These are phyloP conservation scores for Gopherus evgoodei DNA, from an alignment of 2,113 vertebrate genomes.

Conservation along the genomic window DNA sequence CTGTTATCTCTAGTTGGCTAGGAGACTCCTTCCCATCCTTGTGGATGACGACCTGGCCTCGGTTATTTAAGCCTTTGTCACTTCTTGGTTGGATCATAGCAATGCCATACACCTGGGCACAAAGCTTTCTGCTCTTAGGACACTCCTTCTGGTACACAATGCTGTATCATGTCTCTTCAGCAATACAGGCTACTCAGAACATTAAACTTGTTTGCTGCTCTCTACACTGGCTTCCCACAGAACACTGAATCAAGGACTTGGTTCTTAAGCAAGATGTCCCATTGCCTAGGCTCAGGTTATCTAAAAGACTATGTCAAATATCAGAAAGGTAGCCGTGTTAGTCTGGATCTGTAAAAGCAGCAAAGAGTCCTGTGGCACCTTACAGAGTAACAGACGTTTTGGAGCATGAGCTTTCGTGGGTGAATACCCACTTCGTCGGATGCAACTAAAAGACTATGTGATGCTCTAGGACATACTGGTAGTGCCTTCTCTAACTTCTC, in stretches of 20 bases:
- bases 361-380: too few species aligned
- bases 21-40: neutral
- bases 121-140: neutral
- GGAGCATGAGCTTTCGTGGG: too few species aligned
- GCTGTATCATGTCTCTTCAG: neutral
- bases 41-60: neutral
- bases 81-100: neutral
- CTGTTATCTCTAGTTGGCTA: neutral
- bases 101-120: neutral
- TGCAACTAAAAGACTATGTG: neutral
- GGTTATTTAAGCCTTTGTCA: neutral
- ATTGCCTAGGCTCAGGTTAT: neutral
- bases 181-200: neutral
- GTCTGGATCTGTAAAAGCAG: too few species aligned
- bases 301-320: neutral
- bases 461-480: neutral
- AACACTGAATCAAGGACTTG: neutral
- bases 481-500: neutral
- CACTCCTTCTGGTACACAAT: neutral
- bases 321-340: too few species aligned
- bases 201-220: neutral
- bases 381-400: too few species aligned
- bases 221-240: neutral
- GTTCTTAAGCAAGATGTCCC: neutral
- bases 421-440: too few species aligned